Evolutionary conservation across 2,888 invertebrate genomes (phyloP).

Genomic region (Dysmachus trigonus): DNA sequence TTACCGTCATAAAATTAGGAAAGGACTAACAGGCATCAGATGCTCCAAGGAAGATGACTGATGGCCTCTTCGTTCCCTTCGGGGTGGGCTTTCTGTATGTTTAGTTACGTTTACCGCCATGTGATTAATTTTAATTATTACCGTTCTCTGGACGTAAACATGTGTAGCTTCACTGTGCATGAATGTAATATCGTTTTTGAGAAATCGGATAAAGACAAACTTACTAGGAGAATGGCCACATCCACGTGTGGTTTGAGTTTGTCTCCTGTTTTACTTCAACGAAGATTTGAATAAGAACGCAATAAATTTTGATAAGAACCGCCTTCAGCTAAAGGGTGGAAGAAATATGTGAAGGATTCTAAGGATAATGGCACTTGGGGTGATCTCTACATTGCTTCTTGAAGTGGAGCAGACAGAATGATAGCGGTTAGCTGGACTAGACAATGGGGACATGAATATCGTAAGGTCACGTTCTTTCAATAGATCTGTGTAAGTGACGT

Average conservation of each 20-base stretch:
- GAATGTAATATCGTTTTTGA: neutral
- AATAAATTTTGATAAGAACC: neutral
- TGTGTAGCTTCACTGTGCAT: neutral
- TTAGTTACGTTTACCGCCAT: neutral
- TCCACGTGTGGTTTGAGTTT: neutral
- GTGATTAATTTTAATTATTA: neutral
- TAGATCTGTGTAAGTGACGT: neutral
- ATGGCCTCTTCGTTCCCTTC: neutral
- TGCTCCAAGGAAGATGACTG: slow-evolving; percentile 25
- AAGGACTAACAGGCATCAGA: slow-evolving; percentile 38
- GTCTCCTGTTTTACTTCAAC: neutral
- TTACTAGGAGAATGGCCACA: neutral
- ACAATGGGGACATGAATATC: neutral
- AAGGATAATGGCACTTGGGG: neutral
- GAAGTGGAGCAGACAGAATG: neutral
- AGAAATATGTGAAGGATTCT: neutral
- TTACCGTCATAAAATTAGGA: slow-evolving; percentile 31
- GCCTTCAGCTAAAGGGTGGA: neutral
- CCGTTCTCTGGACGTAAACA: neutral
- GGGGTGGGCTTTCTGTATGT: neutral
- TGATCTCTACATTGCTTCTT: neutral
- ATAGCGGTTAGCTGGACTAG: neutral
- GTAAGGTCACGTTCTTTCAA: neutral
- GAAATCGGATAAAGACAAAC: neutral
- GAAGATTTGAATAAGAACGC: neutral